Evolutionary conservation across 2,113 vertebrate genomes (phyloP).

Genomic region (Dendropsophus ebraccatus): DNA sequence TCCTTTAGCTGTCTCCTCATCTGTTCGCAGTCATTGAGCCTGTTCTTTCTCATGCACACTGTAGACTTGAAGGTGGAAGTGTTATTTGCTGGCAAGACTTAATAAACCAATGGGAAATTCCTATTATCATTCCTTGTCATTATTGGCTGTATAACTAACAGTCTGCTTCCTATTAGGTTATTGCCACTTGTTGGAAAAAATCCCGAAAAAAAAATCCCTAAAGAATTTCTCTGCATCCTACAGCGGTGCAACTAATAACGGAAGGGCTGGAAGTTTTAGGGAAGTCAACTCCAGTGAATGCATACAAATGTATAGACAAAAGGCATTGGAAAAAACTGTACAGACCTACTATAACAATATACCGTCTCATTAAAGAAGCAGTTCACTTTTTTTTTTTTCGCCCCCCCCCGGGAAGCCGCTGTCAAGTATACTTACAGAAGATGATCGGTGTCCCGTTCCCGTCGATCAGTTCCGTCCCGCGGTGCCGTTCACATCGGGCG

Average conservation of each 20-base stretch:
- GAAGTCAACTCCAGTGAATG: no score
- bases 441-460: no score
- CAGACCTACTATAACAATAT: no score
- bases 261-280: neutral
- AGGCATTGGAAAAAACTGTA: no score
- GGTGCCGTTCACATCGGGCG: no score
- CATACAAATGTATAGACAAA: no score
- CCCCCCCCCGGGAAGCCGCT: no score
- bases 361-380: no score
- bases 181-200: conserved; percentile 1
- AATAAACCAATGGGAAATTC: conserved; percentile 11
- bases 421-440: no score
- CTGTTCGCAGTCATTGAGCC: neutral
- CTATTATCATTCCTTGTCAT: conserved; percentile 10
- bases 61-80: conserved; percentile 6
- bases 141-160: neutral
- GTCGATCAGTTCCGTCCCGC: no score
- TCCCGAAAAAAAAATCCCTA: neutral
- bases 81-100: conserved; percentile 19
- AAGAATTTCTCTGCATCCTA: neutral
- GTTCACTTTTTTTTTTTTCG: no score
- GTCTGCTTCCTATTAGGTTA: conserved; percentile 10
- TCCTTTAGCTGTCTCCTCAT: neutral
- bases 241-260: neutral
- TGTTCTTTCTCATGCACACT: neutral